Conservation (phyloP, 2,888 invertebrate genomes). For the Drosophila rellima region DNA sequence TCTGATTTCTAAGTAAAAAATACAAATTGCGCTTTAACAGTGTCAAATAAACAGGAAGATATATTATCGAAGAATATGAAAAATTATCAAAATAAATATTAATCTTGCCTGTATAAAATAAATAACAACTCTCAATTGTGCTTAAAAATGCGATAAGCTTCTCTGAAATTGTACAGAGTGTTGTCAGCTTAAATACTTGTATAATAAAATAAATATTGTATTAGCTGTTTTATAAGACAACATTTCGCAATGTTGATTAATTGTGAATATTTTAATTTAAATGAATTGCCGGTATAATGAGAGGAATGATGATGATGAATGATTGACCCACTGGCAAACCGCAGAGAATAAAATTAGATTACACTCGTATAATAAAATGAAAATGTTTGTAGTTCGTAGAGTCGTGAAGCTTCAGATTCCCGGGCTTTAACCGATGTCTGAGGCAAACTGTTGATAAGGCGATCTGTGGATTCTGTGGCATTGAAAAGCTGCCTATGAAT, state of each 20-base stretch:
- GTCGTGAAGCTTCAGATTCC: background rate
- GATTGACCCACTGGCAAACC: background rate
- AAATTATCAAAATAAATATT: background rate
- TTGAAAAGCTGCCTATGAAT: conserved; percentile 26
- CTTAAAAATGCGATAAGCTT: conserved; percentile 1
- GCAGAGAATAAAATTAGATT: background rate
- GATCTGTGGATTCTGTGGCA: conserved; percentile 12
- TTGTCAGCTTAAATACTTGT: background rate
- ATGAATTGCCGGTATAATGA: background rate
- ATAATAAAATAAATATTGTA: conserved; percentile 2
- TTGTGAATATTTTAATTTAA: background rate
- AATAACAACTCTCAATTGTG: background rate
- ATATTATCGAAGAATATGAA: background rate
- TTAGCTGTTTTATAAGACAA: conserved; percentile 1
- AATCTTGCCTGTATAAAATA: no score
- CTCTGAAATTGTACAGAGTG: conserved; percentile 1
- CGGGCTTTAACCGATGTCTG: background rate
- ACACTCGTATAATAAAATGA: background rate
- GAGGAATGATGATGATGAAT: conserved; percentile 1
- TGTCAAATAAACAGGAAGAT: background rate
- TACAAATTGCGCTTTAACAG: background rate
- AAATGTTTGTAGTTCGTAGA: conserved; percentile 3
- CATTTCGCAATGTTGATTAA: conserved; percentile 9
- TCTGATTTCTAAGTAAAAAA: background rate
- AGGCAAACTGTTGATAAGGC: background rate